Conservation (phyloP, 2,797 vertebrate genomes). For the Borostomias antarcticus region DNA sequence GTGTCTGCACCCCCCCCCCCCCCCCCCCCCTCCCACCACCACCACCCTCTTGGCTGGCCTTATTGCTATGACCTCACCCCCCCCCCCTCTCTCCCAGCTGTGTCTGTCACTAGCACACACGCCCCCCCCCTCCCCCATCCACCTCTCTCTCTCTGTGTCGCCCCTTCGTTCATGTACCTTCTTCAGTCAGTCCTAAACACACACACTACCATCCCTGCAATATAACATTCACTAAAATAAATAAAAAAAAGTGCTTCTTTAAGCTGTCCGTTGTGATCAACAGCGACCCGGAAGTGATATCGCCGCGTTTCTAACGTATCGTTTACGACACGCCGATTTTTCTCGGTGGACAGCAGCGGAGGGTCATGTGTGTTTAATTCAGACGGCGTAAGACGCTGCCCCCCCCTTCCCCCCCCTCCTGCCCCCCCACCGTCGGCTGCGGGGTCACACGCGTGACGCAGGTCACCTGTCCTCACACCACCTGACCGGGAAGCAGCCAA, state of each 20-base stretch:
- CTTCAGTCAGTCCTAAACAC: too few relatives aligned
- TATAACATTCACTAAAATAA: background rate
- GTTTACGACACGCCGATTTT: background rate
- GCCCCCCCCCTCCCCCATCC: constrained; percentile 25
- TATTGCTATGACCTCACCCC: constrained; percentile 67
- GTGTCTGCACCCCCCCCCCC: constrained; percentile 36
- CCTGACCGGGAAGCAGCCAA: background rate
- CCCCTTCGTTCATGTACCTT: background rate
- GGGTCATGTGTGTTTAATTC: constrained; percentile 1
- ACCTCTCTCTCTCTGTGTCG: background rate
- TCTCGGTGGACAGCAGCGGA: background rate
- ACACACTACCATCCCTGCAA: too few relatives aligned
- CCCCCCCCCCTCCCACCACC: too few relatives aligned
- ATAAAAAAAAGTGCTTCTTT: background rate
- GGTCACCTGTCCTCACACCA: background rate
- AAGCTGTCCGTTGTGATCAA: background rate
- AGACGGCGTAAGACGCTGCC: background rate
- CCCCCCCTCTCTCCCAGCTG: constrained; percentile 44
- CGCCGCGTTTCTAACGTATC: too few relatives aligned
- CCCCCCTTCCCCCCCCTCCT: background rate
- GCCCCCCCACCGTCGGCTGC: background rate
- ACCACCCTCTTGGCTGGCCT: constrained; percentile 30
- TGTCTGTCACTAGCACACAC: constrained; percentile 61
- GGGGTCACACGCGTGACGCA: constrained; percentile 35
- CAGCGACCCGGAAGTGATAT: background rate